Base-by-base conservation (phyloP, 2,888 invertebrate genomes). In the Epinotia bilunana region DNA sequence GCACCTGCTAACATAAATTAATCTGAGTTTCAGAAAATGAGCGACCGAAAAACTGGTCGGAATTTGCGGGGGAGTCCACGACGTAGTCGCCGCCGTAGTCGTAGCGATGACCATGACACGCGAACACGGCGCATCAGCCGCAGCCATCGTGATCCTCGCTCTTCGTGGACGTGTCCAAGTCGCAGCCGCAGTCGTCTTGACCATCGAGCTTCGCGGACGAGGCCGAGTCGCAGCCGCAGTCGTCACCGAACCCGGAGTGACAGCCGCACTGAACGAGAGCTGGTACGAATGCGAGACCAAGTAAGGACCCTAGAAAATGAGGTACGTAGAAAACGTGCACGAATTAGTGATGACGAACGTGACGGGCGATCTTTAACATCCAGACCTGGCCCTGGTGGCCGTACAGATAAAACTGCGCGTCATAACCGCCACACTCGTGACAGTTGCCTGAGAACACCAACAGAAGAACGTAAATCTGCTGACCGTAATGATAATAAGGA, bases 11-110 rank as follows among this genome's bases (percentile, higher is more conserved):
- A 33, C 33, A 33, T 33, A 33, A 33, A 33, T 33, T 7, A 33
- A 33, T 43, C 18, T 39, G 62, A 63, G 62, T 63, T 62, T 63
- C 62, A 63, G 62, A 63, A 39, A 63, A 63, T 63, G 43, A 63
- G 62, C 12, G 62, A 63, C 39, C 11, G 16, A 20, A 18, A 43
- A 9, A 63, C 2, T 18, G 62, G 46, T 7, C n/a, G 43, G 39
- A 63, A 63, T 16, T 18, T 9, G 11, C 43, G 62, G 6, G 39
- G 18, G 46, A 18, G 62, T 18, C n/a, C 62, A 18, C 62, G 62
- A 18, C 65, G 53, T 49, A 65, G 65, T 16, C 65, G 53, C 6
- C 16, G 65, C 5, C 68, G 65, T 13, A 65, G 53, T 9, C 65
- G 57, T 23, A 9, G 33, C 16, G 68, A 68, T 57, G 55, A 57